These are phyloP conservation scores for Tachysurus vachellii DNA, from an alignment of 2,113 vertebrate genomes.

Conservation along the genomic window DNA sequence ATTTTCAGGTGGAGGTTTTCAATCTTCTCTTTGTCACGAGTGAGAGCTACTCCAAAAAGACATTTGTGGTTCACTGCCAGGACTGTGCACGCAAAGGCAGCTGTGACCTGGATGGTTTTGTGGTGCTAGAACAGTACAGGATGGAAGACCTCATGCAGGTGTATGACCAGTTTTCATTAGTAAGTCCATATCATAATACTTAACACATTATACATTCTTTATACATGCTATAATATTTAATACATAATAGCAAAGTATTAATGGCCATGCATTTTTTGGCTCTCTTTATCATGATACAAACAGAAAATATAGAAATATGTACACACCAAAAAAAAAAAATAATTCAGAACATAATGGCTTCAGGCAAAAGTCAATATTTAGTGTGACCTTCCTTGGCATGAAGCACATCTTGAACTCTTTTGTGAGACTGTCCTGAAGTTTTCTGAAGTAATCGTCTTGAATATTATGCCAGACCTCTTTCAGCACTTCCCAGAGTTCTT, in stretches of 20 bases:
- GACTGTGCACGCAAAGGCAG: constrained; percentile 95
- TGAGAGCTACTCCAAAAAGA: constrained; percentile 92
- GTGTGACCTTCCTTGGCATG: no score
- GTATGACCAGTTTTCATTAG: constrained; percentile 98
- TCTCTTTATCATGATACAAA: no score
- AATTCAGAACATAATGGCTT: no score
- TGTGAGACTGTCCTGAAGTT: no score
- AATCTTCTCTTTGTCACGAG: constrained; percentile 94
- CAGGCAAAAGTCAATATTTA: no score
- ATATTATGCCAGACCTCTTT: no score
- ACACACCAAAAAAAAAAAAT: no score
- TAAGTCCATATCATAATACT: constrained; percentile 70
- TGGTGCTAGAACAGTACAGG: constrained; percentile 97
- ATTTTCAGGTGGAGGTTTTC: constrained; percentile 93
- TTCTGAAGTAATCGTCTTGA: no score
- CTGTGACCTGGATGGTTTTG: constrained; percentile 89
- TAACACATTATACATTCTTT: neutral
- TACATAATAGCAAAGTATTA: neutral
- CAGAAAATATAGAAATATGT: no score
- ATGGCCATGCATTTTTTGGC: no score
- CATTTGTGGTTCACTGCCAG: constrained; percentile 93
- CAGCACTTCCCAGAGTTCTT: no score
- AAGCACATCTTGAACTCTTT: no score
- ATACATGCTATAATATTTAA: neutral
- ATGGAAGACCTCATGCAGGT: constrained; percentile 97